phyloP scores from a whole-genome alignment of 2,888 invertebrate genomes.

The Tenthredo mesomela region DNA sequence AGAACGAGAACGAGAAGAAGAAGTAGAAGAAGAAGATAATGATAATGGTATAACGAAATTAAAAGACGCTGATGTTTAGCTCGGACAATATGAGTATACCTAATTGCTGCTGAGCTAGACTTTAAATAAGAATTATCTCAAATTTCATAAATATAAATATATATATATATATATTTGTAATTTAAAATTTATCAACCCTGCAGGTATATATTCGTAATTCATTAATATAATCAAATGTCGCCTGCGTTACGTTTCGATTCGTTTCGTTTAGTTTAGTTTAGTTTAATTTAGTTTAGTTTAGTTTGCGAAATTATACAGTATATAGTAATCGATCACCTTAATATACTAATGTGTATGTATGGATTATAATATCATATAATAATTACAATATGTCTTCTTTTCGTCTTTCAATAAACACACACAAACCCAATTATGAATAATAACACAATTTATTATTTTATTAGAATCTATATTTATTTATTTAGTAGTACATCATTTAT shows the following conservation, averaged over 20 bases:
- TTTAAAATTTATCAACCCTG: not conserved
- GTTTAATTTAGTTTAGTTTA: not conserved
- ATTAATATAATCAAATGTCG: not conserved
- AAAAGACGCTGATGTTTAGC: not conserved
- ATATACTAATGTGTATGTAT: not conserved
- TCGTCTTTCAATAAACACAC: not conserved
- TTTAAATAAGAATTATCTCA: not conserved
- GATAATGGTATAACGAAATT: not conserved
- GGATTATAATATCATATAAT: not conserved
- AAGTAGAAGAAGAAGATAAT: slow-evolving; percentile 31
- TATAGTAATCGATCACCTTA: not conserved
- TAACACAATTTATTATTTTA: not conserved
- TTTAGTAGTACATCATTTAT: not conserved
- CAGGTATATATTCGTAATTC: not conserved
- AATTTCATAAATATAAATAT: not conserved
- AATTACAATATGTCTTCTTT: not conserved
- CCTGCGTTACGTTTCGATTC: not conserved
- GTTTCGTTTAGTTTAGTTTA: not conserved
- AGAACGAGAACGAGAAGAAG: slow-evolving; percentile 52
- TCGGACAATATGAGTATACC: not conserved
- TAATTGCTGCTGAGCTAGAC: not conserved
- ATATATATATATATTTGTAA: not conserved
- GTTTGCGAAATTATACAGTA: not conserved
- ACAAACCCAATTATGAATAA: not conserved
- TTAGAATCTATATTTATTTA: not conserved